These are phyloP conservation scores for Xyrauchen texanus DNA, from an alignment of 2,113 vertebrate species.

Conservation along the genomic window DNA sequence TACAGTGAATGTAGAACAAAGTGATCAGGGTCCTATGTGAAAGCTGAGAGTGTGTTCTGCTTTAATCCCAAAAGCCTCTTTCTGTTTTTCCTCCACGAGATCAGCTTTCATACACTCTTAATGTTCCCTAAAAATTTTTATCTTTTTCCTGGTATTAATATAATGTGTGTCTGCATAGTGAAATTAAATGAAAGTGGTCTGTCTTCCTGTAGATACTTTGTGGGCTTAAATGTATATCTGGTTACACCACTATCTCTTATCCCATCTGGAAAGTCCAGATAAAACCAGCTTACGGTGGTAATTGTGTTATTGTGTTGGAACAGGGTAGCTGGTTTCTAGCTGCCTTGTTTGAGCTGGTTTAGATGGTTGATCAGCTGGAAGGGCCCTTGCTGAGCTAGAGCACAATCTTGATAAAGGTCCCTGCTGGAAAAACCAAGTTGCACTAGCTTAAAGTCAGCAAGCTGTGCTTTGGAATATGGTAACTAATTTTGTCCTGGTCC, in stretches of 20 bases:
- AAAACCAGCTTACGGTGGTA: background rate
- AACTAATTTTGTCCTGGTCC: no score
- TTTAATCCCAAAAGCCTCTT: conserved; percentile 28
- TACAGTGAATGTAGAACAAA: background rate
- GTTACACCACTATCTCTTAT: no score
- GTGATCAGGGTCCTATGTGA: background rate
- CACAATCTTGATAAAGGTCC: no score
- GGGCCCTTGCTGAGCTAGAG: no score
- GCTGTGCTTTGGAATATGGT: no score
- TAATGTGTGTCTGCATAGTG: conserved; percentile 13
- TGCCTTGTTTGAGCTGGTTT: no score
- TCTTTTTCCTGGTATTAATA: conserved; percentile 26
- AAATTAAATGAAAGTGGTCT: background rate
- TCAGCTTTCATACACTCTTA: background rate
- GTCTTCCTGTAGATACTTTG: background rate
- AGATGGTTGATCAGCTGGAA: no score
- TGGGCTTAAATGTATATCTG: background rate
- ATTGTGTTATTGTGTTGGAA: background rate
- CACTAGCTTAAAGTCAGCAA: no score
- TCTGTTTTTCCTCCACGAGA: no score
- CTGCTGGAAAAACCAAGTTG: no score
- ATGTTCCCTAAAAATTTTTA: conserved; percentile 10
- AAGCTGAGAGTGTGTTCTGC: no score
- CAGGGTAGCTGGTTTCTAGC: background rate
- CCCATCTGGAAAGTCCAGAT: background rate